Base-by-base conservation (phyloP, 2,888 invertebrate species). In the Meandrusa payeni region DNA sequence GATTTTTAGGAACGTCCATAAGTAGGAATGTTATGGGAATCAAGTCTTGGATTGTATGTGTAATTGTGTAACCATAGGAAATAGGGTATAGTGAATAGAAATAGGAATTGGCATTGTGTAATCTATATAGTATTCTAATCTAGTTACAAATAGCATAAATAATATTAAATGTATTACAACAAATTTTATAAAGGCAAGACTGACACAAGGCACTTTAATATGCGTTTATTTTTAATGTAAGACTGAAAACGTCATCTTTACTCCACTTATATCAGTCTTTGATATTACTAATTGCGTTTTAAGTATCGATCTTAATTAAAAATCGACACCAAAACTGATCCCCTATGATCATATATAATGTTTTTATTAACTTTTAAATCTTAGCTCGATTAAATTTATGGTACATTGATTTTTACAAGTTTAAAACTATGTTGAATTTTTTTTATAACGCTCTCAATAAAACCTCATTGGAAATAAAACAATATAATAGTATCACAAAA, bases 181-280 rank as follows among this genome's bases (percentile, higher is more conserved):
- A 38, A 2, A 4, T 7, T 49, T 59, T 60, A 54, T 51, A 62
- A 68, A 75, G 77, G 77, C 78, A 77, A 77, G 78, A 73, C 52
- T 54, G 45, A 64, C 46, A 52, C 54, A 58, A 74, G 69, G 69
- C 72, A 68, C 66, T 4, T 29, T 28, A 54, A 50, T 43, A 47
- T 41, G 36, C 46, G 11, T 41, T 33, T 34, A 41, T 26, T 48
- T 7, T 28, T 31, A 27, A 31, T 37, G 6, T 40, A 12, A 12
- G 11, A 17, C 17, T 17, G 5, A 28, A 26, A 38, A 38, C 28
- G 19, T 20, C 28, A 2, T 2, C 17, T 3, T 6, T 19, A 27
- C 29, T 17, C 1, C 22, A 12, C 28, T 22, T 32, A 15, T 6
- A 17, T 9, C 22, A 41, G 11, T 36, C 41, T 28, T 24, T 11